Conservation (phyloP, 1,140 invertebrate species). For the Drosophila lini region DNA sequence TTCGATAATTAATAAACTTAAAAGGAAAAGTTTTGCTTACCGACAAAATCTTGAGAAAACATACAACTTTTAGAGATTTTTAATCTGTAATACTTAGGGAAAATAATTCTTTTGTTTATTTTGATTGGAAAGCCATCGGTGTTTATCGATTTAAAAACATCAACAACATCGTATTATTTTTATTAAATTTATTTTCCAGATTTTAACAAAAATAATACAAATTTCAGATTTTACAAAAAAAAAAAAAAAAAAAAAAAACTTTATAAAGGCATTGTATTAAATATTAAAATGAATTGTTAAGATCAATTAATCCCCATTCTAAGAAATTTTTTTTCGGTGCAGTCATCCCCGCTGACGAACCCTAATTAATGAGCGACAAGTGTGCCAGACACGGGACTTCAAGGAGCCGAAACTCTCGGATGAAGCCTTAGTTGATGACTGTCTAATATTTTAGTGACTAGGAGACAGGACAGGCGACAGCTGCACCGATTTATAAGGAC, state of each 20-base stretch:
- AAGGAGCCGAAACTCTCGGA: conserved; percentile 42
- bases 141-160: background rate
- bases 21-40: too few species aligned
- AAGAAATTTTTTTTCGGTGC: background rate
- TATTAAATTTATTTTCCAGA: background rate
- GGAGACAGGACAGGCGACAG: conserved; percentile 41
- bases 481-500: conserved; percentile 68
- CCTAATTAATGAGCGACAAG: conserved; percentile 80
- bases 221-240: background rate
- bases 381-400: conserved; percentile 49
- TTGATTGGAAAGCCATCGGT: too few species aligned
- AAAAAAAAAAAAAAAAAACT: background rate
- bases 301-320: background rate
- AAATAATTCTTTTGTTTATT: too few species aligned
- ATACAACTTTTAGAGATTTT: too few species aligned
- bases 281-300: background rate
- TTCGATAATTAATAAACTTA: too few species aligned
- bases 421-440: conserved; percentile 62
- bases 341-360: conserved; percentile 33
- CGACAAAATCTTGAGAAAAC: too few species aligned
- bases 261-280: too few species aligned
- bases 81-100: too few species aligned
- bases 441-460: conserved; percentile 67
- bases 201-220: background rate
- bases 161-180: too few species aligned